A percentile compares a stretch with the other conserved stretches of the same genome.
Evolutionary conservation across 35 echinoderm and acorn worm species (phyloP).

Genomic region (Diadema setosum): DNA sequence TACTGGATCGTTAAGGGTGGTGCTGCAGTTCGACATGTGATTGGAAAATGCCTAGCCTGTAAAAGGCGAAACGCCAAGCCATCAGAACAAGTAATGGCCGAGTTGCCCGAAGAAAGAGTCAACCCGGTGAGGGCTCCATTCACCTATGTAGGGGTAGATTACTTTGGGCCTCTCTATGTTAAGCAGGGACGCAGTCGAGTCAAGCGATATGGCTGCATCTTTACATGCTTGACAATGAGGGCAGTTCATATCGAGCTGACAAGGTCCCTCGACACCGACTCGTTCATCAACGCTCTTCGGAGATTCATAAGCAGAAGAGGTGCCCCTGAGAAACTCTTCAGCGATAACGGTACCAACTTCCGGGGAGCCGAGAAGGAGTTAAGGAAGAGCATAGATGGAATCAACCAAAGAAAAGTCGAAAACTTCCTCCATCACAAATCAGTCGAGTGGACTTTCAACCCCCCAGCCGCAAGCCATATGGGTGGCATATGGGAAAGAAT

Average conservation of each 20-base stretch:
- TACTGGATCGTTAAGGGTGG: slow-evolving; percentile 58
- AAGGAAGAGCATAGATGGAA: neutral
- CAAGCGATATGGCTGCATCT: slow-evolving; percentile 57
- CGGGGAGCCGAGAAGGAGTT: slow-evolving; percentile 15
- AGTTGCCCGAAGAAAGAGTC: neutral
- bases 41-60: slow-evolving; percentile 54
- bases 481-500: slow-evolving; percentile 55
- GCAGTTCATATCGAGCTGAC: slow-evolving; percentile 65
- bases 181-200: slow-evolving; percentile 28
- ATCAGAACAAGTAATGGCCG: slow-evolving; percentile 1
- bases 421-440: neutral
- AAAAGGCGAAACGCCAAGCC: slow-evolving; percentile 20
- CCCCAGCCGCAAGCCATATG: slow-evolving; percentile 33
- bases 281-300: slow-evolving; percentile 53
- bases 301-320: slow-evolving; percentile 42
- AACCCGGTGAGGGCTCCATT: slow-evolving; percentile 34
- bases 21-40: slow-evolving; percentile 26
- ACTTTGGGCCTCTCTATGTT: slow-evolving; percentile 43
- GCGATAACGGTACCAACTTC: slow-evolving; percentile 66
- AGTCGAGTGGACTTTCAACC: slow-evolving; percentile 64
- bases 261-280: slow-evolving; percentile 50
- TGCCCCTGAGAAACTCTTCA: slow-evolving; percentile 3
- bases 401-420: slow-evolving; percentile 5
- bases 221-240: slow-evolving; percentile 47
- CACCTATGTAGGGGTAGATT: slow-evolving; percentile 4